Conservation (phyloP, 1,140 invertebrate genomes). For the Drosophila paulistorum region DNA sequence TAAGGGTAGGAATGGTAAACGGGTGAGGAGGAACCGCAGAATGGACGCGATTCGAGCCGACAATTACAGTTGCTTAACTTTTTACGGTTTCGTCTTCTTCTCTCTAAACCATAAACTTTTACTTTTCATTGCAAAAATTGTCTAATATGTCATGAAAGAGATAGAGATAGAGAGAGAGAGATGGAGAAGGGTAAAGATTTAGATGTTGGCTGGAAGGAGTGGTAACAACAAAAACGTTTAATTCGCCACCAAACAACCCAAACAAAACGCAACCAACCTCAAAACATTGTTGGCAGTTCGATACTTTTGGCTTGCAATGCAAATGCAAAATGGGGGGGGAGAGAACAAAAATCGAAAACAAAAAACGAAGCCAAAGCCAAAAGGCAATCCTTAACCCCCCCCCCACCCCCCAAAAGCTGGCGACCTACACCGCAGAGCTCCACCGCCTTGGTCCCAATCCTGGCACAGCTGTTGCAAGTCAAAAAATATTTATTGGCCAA, state of each 20-base stretch:
- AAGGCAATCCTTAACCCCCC: constrained; percentile 21
- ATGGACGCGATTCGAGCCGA: neutral
- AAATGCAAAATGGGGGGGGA: constrained; percentile 4
- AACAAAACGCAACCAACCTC: constrained; percentile 2
- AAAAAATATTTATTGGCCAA: constrained; percentile 22
- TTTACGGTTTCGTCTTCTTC: constrained; percentile 1
- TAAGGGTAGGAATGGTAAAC: too few relatives aligned
- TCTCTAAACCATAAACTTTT: constrained; percentile 2
- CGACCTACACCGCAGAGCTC: too few relatives aligned
- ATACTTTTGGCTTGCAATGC: constrained; percentile 1
- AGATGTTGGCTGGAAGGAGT: neutral
- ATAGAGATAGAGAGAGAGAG: neutral
- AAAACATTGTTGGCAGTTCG: constrained; percentile 15
- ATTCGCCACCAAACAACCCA: constrained; percentile 6
- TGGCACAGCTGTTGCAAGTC: constrained; percentile 23
- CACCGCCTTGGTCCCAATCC: neutral
- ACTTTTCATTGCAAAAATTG: constrained; percentile 16
- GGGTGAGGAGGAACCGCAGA: neutral
- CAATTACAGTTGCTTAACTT: constrained; percentile 10
- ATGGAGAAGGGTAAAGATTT: neutral
- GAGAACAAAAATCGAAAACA: neutral
- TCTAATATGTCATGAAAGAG: constrained; percentile 17
- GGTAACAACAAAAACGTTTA: constrained; percentile 16
- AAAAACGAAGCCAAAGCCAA: constrained; percentile 11
- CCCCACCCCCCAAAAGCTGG: neutral